A percentile compares a stretch with the other conserved stretches of the same genome.
phyloP scores from a whole-genome alignment of 1,140 invertebrate genomes.

The honey bee (Apis mellifera) region Amel_HAv3.1 CM009944.2:5196501-5197000 shows the following conservation, averaged over 20 bases:
- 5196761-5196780: not conserved
- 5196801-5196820: not conserved
- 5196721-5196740: not conserved
- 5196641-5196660: slow-evolving; percentile 9
- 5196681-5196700: not conserved
- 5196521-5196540: not conserved
- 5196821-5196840: too few species aligned
- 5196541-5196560: not conserved
- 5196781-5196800: not conserved
- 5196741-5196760: not conserved
- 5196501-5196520: not conserved
- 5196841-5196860: too few species aligned
- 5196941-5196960: not conserved
- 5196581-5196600: not conserved
- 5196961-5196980: not conserved
- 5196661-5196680: not conserved
- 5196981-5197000: not conserved
- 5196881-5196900: not conserved
- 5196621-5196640: not conserved
- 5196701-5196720: not conserved
- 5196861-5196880: not conserved
- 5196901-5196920: not conserved
- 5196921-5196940: not conserved
- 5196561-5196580: not conserved
- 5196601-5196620: not conserved